A percentile compares a stretch with the other conserved stretches of the same genome.
Conservation (phyloP, 2,888 invertebrate species). For the Caenorhabditis japonica region DNA sequence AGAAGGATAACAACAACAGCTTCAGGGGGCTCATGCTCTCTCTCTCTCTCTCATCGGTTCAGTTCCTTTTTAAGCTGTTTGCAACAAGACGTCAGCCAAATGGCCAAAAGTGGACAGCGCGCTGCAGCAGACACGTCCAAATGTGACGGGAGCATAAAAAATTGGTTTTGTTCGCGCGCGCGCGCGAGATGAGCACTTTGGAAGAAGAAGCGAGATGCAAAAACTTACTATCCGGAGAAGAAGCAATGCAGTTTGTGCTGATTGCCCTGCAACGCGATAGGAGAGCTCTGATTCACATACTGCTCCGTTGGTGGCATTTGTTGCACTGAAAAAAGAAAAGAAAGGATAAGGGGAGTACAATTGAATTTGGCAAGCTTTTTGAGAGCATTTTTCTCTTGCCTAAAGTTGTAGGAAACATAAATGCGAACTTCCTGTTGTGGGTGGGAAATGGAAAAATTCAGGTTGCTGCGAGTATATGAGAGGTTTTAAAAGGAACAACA, state of each 20-base stretch:
- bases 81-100: conserved; percentile 21
- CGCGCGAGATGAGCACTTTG: conserved; percentile 1
- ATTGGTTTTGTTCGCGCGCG: conserved; percentile 37
- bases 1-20: conserved; percentile 26
- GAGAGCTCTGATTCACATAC: conserved; percentile 76
- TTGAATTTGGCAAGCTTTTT: not conserved
- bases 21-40: conserved; percentile 42
- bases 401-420: no score
- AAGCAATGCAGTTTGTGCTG: conserved; percentile 79
- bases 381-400: no score
- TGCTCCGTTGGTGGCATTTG: conserved; percentile 66
- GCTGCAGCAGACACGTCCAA: not conserved
- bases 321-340: conserved; percentile 51
- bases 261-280: conserved; percentile 75
- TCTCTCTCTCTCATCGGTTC: conserved; percentile 37
- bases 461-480: no score
- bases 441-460: no score
- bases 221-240: conserved; percentile 79
- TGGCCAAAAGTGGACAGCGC: conserved; percentile 24
- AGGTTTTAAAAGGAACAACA: no score
- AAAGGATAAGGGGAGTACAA: no score
- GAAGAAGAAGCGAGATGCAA: conserved; percentile 2
- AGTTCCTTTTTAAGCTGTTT: conserved; percentile 29
- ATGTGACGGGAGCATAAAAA: conserved; percentile 29
- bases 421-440: no score